Conservation (phyloP, 1,140 invertebrate species). For the Stegodyphus mimosarum region DNA sequence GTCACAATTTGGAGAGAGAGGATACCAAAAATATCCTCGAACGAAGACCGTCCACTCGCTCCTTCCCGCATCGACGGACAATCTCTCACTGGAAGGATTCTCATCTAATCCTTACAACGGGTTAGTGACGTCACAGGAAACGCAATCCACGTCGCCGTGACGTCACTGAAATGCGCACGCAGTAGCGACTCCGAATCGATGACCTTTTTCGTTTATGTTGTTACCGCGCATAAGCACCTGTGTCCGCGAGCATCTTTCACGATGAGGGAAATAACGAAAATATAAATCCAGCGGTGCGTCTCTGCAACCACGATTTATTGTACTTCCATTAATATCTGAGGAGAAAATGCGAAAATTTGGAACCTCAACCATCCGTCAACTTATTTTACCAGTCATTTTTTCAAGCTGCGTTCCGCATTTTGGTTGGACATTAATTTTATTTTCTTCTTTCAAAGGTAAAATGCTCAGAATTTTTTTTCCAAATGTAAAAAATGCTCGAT, state of each 20-base stretch:
- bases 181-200: slow-evolving; percentile 47
- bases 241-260: slow-evolving; percentile 40
- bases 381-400: too few relatives aligned
- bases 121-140: slow-evolving; percentile 39
- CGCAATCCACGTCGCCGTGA: slow-evolving; percentile 52
- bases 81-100: not conserved
- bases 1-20: not conserved
- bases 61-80: not conserved
- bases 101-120: not conserved
- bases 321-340: slow-evolving; percentile 37
- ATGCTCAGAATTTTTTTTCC: too few relatives aligned
- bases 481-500: too few relatives aligned
- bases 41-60: not conserved
- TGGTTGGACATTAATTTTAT: too few relatives aligned
- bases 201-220: slow-evolving; percentile 57
- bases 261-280: not conserved
- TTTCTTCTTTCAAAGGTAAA: too few relatives aligned
- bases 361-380: too few relatives aligned
- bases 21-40: not conserved
- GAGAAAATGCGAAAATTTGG: too few relatives aligned
- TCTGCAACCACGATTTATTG: slow-evolving; percentile 37
- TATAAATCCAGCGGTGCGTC: not conserved
- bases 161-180: slow-evolving; percentile 40
- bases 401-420: too few relatives aligned
- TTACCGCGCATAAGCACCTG: slow-evolving; percentile 53